These are phyloP conservation scores for Dicrostonyx torquatus DNA, from an alignment of 2,797 vertebrate genomes.

Conservation along the genomic window DNA sequence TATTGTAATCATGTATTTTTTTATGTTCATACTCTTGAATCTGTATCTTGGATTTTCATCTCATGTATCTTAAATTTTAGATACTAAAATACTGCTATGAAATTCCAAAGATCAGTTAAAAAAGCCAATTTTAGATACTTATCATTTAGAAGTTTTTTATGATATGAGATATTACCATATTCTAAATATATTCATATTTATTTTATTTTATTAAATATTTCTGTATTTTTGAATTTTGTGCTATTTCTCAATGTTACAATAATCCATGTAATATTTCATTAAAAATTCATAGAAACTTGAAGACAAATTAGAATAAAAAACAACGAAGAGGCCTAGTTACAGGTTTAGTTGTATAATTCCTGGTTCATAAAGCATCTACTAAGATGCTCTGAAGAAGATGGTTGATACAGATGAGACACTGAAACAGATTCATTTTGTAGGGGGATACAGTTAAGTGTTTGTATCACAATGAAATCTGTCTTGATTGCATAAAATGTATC, in stretches of 20 bases:
- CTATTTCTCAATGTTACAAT: background rate
- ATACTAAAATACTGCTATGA: background rate
- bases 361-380: constrained; percentile 22
- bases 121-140: background rate
- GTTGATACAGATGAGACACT: background rate
- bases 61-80: constrained; percentile 37
- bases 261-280: background rate
- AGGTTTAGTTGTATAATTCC: constrained; percentile 38
- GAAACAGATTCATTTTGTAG: background rate
- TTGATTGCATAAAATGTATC: constrained; percentile 10
- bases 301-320: background rate
- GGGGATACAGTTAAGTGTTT: background rate
- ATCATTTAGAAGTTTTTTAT: constrained; percentile 26
- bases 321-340: background rate
- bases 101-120: constrained; percentile 9
- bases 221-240: constrained; percentile 30
- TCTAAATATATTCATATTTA: constrained; percentile 22
- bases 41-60: background rate
- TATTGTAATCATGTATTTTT: constrained; percentile 31
- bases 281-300: constrained; percentile 33
- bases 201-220: constrained; percentile 25
- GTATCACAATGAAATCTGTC: background rate
- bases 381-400: constrained; percentile 46
- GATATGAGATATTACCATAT: background rate
- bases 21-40: background rate